Percentiles rank a stretch among this genome's conserved stretches.
Evolutionary conservation across 2,888 invertebrate species (phyloP).

Genomic region (Athripsodes cinereus): DNA sequence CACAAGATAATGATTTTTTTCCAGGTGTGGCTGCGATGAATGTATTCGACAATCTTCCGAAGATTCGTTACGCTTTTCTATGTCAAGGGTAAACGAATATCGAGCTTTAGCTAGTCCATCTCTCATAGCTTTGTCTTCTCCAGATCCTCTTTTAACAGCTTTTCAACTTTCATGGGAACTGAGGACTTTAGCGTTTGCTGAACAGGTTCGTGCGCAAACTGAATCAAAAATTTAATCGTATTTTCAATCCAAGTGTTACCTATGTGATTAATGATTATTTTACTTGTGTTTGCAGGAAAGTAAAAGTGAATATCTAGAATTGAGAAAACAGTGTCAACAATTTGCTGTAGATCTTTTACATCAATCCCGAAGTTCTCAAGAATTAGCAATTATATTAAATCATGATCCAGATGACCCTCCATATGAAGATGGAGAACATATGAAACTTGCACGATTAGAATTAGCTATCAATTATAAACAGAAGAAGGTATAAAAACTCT

Average conservation of each 20-base stretch:
- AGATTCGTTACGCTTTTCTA: conserved; percentile 74
- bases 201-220: conserved; percentile 60
- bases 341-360: conserved; percentile 89
- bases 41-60: conserved; percentile 71
- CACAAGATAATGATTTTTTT: not conserved
- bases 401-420: conserved; percentile 74
- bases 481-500: conserved; percentile 68
- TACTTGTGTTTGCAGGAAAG: conserved; percentile 60
- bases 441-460: conserved; percentile 79
- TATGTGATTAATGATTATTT: too few species aligned
- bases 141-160: conserved; percentile 88
- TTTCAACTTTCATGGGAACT: conserved; percentile 95
- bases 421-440: conserved; percentile 73
- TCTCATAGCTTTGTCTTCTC: conserved; percentile 85
- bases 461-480: conserved; percentile 91
- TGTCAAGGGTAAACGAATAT: conserved; percentile 89
- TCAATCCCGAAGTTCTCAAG: conserved; percentile 87
- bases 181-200: conserved; percentile 80
- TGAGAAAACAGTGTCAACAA: conserved; percentile 80
- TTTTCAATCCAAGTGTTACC: too few species aligned
- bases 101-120: conserved; percentile 89
- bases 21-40: conserved; percentile 81
- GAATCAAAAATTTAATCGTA: too few species aligned
- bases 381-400: conserved; percentile 89
- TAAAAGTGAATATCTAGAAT: conserved; percentile 80